phyloP scores from a whole-genome alignment of 2,888 invertebrate genomes.

The Uloborus plumipes region DNA sequence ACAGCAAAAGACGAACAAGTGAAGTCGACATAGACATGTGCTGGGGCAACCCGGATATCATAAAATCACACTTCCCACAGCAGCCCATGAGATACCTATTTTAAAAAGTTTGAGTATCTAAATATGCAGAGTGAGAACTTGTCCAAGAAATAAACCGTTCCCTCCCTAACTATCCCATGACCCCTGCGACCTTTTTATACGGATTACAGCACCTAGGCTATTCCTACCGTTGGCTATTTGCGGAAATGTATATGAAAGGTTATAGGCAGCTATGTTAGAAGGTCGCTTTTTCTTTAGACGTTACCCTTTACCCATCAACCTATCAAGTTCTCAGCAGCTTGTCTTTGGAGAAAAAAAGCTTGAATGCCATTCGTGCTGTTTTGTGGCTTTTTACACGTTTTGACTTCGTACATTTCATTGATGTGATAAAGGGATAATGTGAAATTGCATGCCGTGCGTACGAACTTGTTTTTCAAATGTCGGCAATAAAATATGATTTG shows the following conservation, averaged over 20 bases:
- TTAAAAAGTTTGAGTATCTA: slow-evolving; percentile 34
- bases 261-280: slow-evolving; percentile 33
- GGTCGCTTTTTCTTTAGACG: slow-evolving; percentile 23
- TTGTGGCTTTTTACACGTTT: no score
- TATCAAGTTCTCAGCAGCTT: slow-evolving; percentile 1
- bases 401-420: slow-evolving; percentile 20
- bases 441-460: slow-evolving; percentile 2
- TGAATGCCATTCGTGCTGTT: no score
- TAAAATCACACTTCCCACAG: slow-evolving; percentile 42
- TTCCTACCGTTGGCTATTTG: slow-evolving; percentile 44
- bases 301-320: slow-evolving; percentile 30
- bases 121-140: slow-evolving; percentile 52
- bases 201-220: slow-evolving; percentile 50
- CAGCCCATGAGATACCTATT: slow-evolving; percentile 45
- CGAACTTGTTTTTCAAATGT: slow-evolving; percentile 12
- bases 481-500: slow-evolving; percentile 5
- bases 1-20: slow-evolving; percentile 1
- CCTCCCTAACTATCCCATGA: slow-evolving; percentile 55
- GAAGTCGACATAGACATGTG: slow-evolving; percentile 12
- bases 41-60: slow-evolving; percentile 47
- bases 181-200: slow-evolving; percentile 20
- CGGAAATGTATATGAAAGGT: slow-evolving; percentile 21
- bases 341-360: neutral
- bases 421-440: slow-evolving; percentile 13
- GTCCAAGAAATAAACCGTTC: slow-evolving; percentile 56